Evolutionary conservation across 2,113 vertebrate genomes (phyloP).

Genomic region (Labeo catla): DNA sequence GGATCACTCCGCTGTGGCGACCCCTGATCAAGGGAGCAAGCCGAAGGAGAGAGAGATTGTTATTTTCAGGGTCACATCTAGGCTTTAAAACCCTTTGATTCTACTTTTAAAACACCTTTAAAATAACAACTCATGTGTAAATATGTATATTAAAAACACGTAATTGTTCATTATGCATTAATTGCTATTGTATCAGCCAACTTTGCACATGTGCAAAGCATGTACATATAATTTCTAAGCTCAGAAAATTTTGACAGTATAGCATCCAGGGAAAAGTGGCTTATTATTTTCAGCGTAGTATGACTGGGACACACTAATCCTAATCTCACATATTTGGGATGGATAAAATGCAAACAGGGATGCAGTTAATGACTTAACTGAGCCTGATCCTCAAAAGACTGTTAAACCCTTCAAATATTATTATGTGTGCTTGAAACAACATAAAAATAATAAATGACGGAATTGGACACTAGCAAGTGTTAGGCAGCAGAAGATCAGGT

Average conservation of each 20-base stretch:
- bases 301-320: neutral
- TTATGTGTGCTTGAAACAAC: no score
- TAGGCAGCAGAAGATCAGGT: no score
- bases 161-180: neutral
- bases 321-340: neutral
- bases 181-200: neutral
- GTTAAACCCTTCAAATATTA: no score
- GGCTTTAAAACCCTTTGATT: no score
- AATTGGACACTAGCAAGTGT: no score
- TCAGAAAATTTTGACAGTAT: neutral
- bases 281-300: neutral
- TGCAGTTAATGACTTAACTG: neutral
- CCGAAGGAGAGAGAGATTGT: no score
- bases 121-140: neutral
- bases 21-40: no score
- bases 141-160: neutral
- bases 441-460: no score
- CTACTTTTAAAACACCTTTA: neutral
- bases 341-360: neutral
- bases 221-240: neutral
- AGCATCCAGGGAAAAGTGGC: neutral
- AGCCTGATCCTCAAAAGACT: no score
- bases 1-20: no score
- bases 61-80: no score
- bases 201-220: neutral